Percentiles rank a stretch among this genome's conserved stretches.
Conservation (phyloP, 2,888 invertebrate species). For the Erebia ligea region DNA sequence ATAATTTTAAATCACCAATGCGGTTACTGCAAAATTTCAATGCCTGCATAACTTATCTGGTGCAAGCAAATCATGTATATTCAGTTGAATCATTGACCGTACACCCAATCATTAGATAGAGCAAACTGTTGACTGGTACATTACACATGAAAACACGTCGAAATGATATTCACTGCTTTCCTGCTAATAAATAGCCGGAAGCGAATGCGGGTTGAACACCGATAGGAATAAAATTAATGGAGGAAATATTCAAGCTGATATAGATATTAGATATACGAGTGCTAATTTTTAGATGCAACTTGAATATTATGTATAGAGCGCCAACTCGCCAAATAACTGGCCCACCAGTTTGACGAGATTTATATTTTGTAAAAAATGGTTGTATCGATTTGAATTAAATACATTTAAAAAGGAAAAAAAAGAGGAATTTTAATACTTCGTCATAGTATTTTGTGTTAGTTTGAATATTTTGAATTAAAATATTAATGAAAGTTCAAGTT, state of each 20-base stretch:
- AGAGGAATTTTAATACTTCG: too few species aligned
- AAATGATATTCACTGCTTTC: slow-evolving; percentile 18
- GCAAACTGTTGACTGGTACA: slow-evolving; percentile 20
- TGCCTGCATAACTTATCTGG: background rate
- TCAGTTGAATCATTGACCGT: slow-evolving; percentile 15
- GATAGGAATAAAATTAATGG: background rate
- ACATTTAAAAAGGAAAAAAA: too few species aligned
- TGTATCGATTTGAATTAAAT: too few species aligned
- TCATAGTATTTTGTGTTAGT: too few species aligned
- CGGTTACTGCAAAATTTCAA: background rate
- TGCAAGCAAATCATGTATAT: slow-evolving; percentile 9
- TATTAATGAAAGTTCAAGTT: too few species aligned
- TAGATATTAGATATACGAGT: too few species aligned
- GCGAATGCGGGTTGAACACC: slow-evolving; percentile 5
- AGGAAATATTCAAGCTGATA: background rate
- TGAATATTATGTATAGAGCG: too few species aligned
- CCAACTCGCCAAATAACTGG: too few species aligned
- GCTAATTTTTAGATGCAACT: too few species aligned
- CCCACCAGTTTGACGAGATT: too few species aligned
- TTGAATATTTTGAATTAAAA: too few species aligned
- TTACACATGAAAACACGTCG: slow-evolving; percentile 15
- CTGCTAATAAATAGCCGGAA: slow-evolving; percentile 11
- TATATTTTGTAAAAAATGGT: too few species aligned
- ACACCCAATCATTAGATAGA: slow-evolving; percentile 13
- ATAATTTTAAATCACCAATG: background rate